Percentiles rank a stretch among this genome's conserved stretches.
These are phyloP conservation scores for Clarias laeviceps DNA, from an alignment of 2,797 vertebrate genomes.

Conservation along the genomic window DNA sequence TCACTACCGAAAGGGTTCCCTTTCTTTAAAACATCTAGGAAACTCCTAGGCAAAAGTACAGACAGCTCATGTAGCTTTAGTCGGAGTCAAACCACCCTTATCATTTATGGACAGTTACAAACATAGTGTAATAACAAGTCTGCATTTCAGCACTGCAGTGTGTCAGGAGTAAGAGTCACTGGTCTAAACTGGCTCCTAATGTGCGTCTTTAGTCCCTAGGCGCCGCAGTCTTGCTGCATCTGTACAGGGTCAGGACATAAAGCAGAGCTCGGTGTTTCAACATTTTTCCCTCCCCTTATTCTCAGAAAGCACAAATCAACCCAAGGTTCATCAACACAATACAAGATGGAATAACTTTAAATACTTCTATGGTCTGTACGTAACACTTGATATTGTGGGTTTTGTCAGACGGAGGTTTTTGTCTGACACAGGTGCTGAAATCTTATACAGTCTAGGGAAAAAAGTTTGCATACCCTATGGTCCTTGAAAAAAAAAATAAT, in stretches of 20 bases:
- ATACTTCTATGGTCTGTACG: not conserved
- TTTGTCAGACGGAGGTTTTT: not conserved
- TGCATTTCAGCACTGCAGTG: conserved; percentile 18
- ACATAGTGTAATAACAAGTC: not conserved
- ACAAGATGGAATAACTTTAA: not conserved
- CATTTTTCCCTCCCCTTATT: conserved; percentile 66
- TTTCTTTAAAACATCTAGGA: not conserved
- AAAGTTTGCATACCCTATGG: not conserved
- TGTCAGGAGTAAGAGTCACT: conserved; percentile 2
- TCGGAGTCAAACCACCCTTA: not conserved
- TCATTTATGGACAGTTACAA: not conserved
- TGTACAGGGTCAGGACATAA: conserved; percentile 62
- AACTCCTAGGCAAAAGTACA: not conserved
- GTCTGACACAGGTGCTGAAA: not conserved
- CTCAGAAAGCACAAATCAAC: conserved; percentile 59
- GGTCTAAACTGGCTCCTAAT: conserved; percentile 25
- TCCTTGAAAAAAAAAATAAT: not conserved
- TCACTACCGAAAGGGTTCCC: not conserved
- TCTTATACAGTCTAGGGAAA: not conserved
- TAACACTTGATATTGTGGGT: not conserved
- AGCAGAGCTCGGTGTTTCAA: conserved; percentile 64
- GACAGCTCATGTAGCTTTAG: not conserved
- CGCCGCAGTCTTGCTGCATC: conserved; percentile 58
- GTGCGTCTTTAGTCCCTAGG: conserved; percentile 18
- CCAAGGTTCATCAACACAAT: conserved; percentile 13